These are phyloP conservation scores for Micropterix aruncella DNA, from an alignment of 2,888 invertebrate species.

Conservation along the genomic window DNA sequence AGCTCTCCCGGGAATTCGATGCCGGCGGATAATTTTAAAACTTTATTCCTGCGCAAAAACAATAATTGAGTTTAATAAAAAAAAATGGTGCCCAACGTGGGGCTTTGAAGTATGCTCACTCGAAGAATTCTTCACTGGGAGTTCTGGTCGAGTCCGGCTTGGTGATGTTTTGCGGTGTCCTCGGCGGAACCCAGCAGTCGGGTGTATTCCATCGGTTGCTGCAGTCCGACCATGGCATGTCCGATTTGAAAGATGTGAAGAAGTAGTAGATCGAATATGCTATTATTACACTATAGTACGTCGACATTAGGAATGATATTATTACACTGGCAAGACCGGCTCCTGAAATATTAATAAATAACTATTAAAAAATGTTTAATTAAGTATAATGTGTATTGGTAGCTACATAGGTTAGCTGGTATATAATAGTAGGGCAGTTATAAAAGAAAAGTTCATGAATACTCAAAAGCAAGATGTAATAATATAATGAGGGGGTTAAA, in stretches of 20 bases:
- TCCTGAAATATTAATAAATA: constrained; percentile 54
- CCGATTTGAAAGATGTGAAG: constrained; percentile 76
- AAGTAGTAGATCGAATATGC: constrained; percentile 90
- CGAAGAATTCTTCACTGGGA: constrained; percentile 85
- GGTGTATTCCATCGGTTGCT: constrained; percentile 75
- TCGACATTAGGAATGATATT: constrained; percentile 89
- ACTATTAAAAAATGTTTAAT: neutral
- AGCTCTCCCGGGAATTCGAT: constrained; percentile 70
- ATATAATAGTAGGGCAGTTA: too few species aligned
- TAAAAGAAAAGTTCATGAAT: too few species aligned
- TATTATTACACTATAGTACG: constrained; percentile 92
- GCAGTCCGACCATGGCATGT: constrained; percentile 84
- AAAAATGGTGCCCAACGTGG: constrained; percentile 1
- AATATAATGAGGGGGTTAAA: too few species aligned
- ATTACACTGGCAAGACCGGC: constrained; percentile 88
- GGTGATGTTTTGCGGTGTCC: constrained; percentile 38
- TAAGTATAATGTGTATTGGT: neutral
- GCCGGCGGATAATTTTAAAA: constrained; percentile 70
- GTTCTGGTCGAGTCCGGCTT: constrained; percentile 62
- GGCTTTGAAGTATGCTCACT: constrained; percentile 42
- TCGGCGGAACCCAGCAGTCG: constrained; percentile 66
- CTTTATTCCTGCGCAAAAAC: constrained; percentile 59
- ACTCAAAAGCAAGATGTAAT: too few species aligned
- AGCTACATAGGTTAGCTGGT: neutral
- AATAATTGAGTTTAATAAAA: too few species aligned